Conservation (phyloP, 2,888 invertebrate species). For the Lithophane socia region DNA sequence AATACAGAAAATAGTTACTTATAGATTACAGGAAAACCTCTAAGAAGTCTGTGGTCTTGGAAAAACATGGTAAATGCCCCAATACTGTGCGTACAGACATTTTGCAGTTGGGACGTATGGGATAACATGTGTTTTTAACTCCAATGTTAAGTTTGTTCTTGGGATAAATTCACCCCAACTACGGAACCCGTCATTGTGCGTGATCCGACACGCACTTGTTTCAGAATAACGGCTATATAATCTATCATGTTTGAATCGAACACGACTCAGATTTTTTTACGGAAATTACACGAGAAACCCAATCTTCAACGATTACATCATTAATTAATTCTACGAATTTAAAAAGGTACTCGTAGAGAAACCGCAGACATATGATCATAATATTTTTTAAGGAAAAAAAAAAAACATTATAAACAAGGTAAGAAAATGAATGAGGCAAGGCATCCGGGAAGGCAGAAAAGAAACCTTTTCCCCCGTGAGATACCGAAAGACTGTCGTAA, state of each 20-base stretch:
- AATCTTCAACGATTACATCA: conserved; percentile 34
- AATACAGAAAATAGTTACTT: too few species aligned
- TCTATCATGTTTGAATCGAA: background rate
- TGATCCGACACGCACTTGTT: too few species aligned
- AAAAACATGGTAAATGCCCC: too few species aligned
- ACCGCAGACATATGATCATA: conserved; percentile 14
- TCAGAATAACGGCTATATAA: background rate
- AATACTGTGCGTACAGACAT: too few species aligned
- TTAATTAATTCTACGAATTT: conserved; percentile 38
- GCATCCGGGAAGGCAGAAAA: conserved; percentile 3
- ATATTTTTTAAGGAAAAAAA: background rate
- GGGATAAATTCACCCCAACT: too few species aligned
- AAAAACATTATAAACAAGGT: background rate
- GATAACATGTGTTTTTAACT: too few species aligned
- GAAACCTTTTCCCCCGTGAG: background rate
- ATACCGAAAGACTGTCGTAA: conserved; percentile 8
- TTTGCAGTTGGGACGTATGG: too few species aligned
- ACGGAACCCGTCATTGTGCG: too few species aligned
- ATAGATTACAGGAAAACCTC: too few species aligned
- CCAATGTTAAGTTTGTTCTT: too few species aligned
- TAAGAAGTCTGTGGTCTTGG: too few species aligned
- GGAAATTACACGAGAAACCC: conserved; percentile 18
- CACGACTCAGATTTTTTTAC: conserved; percentile 10
- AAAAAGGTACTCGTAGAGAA: conserved; percentile 16
- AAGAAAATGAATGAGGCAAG: conserved; percentile 11